Base-by-base conservation (phyloP, 23 tunicate genomes). In the Diplosoma virens region DNA sequence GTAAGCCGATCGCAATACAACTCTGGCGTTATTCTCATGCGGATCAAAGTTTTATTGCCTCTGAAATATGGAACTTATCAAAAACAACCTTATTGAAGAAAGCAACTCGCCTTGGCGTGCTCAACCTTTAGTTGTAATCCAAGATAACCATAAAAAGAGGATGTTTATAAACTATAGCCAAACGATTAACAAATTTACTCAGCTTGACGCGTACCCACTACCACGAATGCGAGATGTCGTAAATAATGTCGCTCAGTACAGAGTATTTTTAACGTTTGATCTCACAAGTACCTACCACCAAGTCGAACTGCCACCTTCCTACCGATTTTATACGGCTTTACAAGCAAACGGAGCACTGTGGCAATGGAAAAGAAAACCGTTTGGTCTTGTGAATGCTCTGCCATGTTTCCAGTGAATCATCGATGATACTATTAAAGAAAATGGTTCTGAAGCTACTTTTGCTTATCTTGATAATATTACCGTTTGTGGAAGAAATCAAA, bases 61-160 rank as follows among this genome's bases (percentile, higher is more conserved):
- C 5, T 32, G 50, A 76, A 30, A 33, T 76, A 21, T 58, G 70
- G 48, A 76, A 46, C 68, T 76, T 23, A 30, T 78, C 6, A 29
- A 47, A 11, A 60, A 78, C 16, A 59, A 32, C 28, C 25, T 78
- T 7, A 66, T 78, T 24, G 77, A 78, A 41, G 11, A 76, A 2
- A 64, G 75, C 25, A 14, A 27, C 2, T 65, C 83, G 25, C 83
- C 75, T 36, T 66, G 83, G 83, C 60, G 83, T 3, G 60, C 73
- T 21, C 83, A 78, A 65, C 41, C 47, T 18, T 37, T 78, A 16
- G 60, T 78, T n/a, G n/a, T n/a, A n/a, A n/a, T n/a, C n/a, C n/a
- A n/a, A n/a, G n/a, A n/a, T n/a, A n/a, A n/a, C n/a, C n/a, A n/a
- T n/a, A n/a, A n/a, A n/a, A n/a, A 45, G 25, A 24, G 74, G 25